Evolutionary conservation across 2,888 invertebrate species (phyloP).

Genomic region (Ceriagrion tenellum): DNA sequence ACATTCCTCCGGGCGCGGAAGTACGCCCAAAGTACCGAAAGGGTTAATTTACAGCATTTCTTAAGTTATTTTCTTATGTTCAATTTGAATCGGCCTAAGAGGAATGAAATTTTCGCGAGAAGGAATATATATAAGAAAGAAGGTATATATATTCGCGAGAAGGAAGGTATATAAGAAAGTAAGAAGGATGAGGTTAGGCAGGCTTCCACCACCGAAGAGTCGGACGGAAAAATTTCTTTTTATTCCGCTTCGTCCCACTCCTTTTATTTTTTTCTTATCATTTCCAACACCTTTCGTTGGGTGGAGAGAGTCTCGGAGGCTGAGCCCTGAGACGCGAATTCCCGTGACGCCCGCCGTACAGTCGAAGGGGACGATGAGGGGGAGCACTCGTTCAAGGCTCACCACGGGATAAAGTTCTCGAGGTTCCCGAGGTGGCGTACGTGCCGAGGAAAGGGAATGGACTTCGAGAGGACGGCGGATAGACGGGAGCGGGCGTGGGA

Average conservation of each 20-base stretch:
- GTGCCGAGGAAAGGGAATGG: neutral
- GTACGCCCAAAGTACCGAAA: too few relatives aligned
- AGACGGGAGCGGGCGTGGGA: neutral
- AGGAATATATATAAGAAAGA: neutral
- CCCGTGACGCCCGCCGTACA: too few relatives aligned
- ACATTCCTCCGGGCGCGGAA: too few relatives aligned
- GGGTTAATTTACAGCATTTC: too few relatives aligned
- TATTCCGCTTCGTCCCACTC: neutral
- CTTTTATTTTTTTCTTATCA: neutral
- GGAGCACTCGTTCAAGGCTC: neutral
- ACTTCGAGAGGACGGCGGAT: too few relatives aligned
- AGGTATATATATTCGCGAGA: neutral
- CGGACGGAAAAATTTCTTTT: neutral
- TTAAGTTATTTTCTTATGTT: too few relatives aligned
- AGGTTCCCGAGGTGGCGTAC: neutral
- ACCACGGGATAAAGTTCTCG: neutral
- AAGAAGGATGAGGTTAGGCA: neutral
- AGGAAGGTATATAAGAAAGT: neutral
- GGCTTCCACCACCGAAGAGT: neutral
- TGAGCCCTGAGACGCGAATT: too few relatives aligned
- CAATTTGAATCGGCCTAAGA: too few relatives aligned
- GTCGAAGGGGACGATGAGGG: too few relatives aligned
- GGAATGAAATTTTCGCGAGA: too few relatives aligned
- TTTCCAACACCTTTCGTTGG: neutral
- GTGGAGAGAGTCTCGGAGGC: neutral